These are phyloP conservation scores for Catamblyrhynchus diadema DNA, from an alignment of 2,797 vertebrate genomes.

Conservation along the genomic window DNA sequence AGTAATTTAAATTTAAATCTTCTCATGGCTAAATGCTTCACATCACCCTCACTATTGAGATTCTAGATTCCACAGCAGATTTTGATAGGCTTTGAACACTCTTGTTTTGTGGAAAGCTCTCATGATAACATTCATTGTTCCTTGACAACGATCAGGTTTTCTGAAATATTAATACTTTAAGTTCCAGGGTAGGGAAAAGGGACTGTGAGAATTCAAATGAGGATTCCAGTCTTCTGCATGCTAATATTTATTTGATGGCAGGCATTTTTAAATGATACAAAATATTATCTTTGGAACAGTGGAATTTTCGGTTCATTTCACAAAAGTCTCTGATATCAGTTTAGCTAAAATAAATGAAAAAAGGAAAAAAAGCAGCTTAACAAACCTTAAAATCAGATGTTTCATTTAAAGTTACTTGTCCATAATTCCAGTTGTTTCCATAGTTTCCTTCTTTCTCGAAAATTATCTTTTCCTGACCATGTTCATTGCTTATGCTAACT, in stretches of 20 bases:
- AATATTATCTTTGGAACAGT: not conserved
- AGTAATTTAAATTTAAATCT: not conserved
- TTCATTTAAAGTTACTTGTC: slow-evolving; percentile 85
- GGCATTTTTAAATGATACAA: not conserved
- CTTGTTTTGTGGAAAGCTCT: not conserved
- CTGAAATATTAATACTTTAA: not conserved
- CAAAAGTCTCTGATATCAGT: not conserved
- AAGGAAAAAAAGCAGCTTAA: not conserved
- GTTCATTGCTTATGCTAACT: slow-evolving; percentile 62
- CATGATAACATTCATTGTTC: not conserved
- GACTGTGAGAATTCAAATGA: not conserved
- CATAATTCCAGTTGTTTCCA: slow-evolving; percentile 88
- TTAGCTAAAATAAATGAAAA: not conserved
- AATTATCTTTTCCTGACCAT: slow-evolving; percentile 42
- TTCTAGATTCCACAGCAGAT: not conserved
- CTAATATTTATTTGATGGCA: not conserved
- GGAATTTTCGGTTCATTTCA: not conserved
- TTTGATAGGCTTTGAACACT: not conserved
- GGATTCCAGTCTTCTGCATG: not conserved
- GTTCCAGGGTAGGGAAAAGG: not conserved
- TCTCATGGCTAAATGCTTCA: not conserved
- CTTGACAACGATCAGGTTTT: not conserved
- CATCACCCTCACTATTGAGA: rapidly evolving
- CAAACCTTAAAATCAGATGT: slow-evolving; percentile 76
- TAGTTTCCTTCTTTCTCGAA: slow-evolving; percentile 89